These are phyloP conservation scores for Crypturellus undulatus DNA, from an alignment of 2,113 vertebrate species.

Conservation along the genomic window DNA sequence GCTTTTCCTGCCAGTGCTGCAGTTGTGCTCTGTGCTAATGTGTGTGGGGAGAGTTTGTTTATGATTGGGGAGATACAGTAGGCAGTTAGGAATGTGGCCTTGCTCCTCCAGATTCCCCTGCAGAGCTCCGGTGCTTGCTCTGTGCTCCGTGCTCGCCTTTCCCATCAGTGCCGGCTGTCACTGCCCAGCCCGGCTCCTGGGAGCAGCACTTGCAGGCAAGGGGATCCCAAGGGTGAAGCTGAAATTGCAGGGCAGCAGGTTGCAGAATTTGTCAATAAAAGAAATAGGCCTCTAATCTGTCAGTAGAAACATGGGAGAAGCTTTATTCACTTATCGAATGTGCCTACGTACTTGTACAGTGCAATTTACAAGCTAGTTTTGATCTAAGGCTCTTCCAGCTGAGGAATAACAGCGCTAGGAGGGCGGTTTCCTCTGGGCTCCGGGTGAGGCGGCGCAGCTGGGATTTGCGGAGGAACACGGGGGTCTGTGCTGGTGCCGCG, in stretches of 20 bases:
- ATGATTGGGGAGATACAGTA: neutral
- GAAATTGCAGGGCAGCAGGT: neutral
- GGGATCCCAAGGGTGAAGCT: neutral
- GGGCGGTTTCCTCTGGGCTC: neutral
- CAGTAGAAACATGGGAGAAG: neutral
- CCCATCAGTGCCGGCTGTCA: neutral
- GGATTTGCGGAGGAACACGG: neutral
- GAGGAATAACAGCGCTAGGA: neutral
- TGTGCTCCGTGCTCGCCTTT: neutral
- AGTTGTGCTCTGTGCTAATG: neutral
- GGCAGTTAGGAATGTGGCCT: neutral
- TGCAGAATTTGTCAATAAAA: neutral
- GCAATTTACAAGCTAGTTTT: neutral
- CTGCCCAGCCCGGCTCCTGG: neutral
- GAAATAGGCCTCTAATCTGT: neutral
- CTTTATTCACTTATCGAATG: conserved; percentile 15
- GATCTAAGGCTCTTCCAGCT: neutral
- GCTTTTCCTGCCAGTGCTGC: neutral
- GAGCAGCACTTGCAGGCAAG: neutral
- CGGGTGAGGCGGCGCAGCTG: neutral
- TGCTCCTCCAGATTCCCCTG: neutral
- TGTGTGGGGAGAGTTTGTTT: neutral
- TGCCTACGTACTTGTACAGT: neutral
- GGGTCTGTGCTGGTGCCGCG: neutral
- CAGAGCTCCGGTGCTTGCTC: neutral